Base-by-base conservation (phyloP, 2,888 invertebrate species). In the Pseudococcus viburni region DNA sequence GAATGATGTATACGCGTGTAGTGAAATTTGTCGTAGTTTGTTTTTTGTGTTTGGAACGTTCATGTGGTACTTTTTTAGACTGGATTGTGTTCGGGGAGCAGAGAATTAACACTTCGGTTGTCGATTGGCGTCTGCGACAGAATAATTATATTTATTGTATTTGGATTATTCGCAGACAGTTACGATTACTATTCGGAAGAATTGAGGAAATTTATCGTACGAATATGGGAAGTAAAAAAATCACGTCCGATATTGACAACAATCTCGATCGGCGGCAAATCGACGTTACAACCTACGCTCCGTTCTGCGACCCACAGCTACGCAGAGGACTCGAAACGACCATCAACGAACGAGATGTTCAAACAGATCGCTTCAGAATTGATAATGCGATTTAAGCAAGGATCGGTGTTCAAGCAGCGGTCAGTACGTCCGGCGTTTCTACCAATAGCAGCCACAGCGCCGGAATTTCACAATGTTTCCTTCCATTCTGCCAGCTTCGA, bases 151-250 rank as follows among this genome's bases (percentile, higher is more conserved):
- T n/a, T 83, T 42, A 42, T 42, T 83, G 17, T 83, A 46, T 83
- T 83, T 33, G 26, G 80, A 83, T 83, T 83, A 9, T 83, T 83
- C 80, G 46, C 80, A 83, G 80, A 83, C 19, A 46, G 19, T 19
- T 83, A 46, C 46, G 80, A 83, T 83, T 46, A 46, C 11, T 64
- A 22, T n/a, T 15, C 42, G n/a, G 80, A 83, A 19, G 42, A 33
- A 83, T 33, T 83, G 9, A 46, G 7, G 80, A 83, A 83, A 83
- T 83, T 42, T 83, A 83, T 83, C 80, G 80, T 83, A 83, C 80
- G 80, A 83, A 83, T 83, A 19, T 83, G 80, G 80, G 80, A 83
- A n/a, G 9, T 83, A 46, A 83, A 83, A 83, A 83, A 83, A 83
- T 19, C 19, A 12, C 80, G 80, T 42, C 80, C 80, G 3, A 83